These are phyloP conservation scores for Patella depressa DNA, from an alignment of 2,888 invertebrate genomes.

Conservation along the genomic window DNA sequence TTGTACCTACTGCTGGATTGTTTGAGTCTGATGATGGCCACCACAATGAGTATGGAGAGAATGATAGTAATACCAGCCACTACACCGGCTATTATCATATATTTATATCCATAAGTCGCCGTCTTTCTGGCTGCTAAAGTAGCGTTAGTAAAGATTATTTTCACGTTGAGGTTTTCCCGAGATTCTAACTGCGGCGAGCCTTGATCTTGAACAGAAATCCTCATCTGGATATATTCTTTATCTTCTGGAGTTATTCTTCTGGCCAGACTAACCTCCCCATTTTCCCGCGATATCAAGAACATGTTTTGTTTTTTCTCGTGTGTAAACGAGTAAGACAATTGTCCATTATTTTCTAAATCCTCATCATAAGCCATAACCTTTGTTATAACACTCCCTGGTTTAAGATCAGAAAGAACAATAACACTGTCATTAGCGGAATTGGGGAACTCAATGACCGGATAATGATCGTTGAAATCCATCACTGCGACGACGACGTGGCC, in stretches of 20 bases:
- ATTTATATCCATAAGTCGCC: constrained; percentile 33
- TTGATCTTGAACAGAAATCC: constrained; percentile 49
- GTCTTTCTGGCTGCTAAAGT: constrained; percentile 12
- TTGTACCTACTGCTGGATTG: constrained; percentile 26
- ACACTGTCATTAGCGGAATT: constrained; percentile 48
- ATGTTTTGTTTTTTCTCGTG: constrained; percentile 41
- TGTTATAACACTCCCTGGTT: constrained; percentile 39
- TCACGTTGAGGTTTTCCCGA: constrained; percentile 39
- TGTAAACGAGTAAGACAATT: constrained; percentile 46
- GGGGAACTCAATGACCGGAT: constrained; percentile 57
- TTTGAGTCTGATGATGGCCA: constrained; percentile 36
- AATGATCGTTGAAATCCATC: constrained; percentile 61
- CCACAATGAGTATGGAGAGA: constrained; percentile 40
- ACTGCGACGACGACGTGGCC: constrained; percentile 52
- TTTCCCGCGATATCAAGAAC: constrained; percentile 41
- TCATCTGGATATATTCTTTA: constrained; percentile 42
- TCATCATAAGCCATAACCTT: constrained; percentile 47
- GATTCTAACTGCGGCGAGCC: constrained; percentile 47
- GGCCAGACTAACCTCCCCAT: constrained; percentile 48
- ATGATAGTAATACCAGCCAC: constrained; percentile 42
- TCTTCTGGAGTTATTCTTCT: constrained; percentile 35
- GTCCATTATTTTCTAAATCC: constrained; percentile 54
- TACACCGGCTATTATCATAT: constrained; percentile 43
- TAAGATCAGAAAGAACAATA: constrained; percentile 33
- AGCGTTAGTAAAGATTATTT: constrained; percentile 33